Base-by-base conservation (phyloP, 2,113 vertebrate genomes). In the Bubo blakistoni region DNA sequence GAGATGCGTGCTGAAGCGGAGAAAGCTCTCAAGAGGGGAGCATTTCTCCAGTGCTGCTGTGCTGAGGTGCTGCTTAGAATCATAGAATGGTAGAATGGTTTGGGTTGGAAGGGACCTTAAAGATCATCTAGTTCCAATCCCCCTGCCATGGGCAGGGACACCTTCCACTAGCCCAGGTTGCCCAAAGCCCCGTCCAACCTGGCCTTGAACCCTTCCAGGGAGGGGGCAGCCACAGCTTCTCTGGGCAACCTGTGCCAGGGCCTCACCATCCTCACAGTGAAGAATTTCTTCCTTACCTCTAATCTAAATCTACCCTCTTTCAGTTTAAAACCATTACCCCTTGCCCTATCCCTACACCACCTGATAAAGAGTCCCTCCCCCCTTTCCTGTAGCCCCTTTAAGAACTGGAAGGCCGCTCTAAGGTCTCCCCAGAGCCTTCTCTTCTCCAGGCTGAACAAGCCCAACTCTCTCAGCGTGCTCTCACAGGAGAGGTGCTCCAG, bases 321-420 rank as follows among this genome's bases (percentile, higher is more conserved):
- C 62, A 20, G 30, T 67, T 42, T 59, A 15, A 59, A 77, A 19
- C n/a, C 1, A 0, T 52, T 59, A 16, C 13, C 26, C 17, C 32
- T 78, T 1, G 0, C 44, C 20, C 36, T 59, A 20, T 44, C 10
- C 4, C 44, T 44, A 16, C 11, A 61, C 1, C 15, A 10, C 19
- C 16, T 42, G 3, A 24, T 16, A 9, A 21, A 57, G 21, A 32
- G 10, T 27, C 21, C 38, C 13, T 70, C 65, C 9, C 14, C 19
- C 1, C 29, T 72, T 57, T 80, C 7, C 12, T 63, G 15, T 10
- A 34, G 27, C 25, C 8, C 19, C 24, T 57, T 67, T 32, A 46
- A 7, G 8, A 27, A 58, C 44, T 16, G 30, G 24, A 19, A 24
- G 19, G 44, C 16, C 0, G 1, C 24, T 10, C 2, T 30, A 58